These are phyloP conservation scores for Drosophila falleni DNA, from an alignment of 2,888 invertebrate species.

Conservation along the genomic window DNA sequence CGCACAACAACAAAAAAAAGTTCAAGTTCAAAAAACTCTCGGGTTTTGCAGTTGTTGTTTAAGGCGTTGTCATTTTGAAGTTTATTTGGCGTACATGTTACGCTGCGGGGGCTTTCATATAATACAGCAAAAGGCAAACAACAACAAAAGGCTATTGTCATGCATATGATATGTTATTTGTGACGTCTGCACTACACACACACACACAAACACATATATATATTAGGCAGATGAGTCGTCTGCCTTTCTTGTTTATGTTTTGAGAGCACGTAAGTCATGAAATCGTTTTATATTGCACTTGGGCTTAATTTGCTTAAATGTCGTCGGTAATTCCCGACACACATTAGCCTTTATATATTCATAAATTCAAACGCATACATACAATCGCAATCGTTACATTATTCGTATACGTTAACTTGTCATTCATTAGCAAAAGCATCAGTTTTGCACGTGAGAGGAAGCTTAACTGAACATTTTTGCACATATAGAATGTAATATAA, in stretches of 20 bases:
- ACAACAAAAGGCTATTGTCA: conserved; percentile 24
- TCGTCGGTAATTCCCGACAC: conserved; percentile 29
- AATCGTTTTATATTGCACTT: conserved; percentile 70
- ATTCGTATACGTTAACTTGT: conserved; percentile 15
- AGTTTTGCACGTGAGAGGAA: conserved; percentile 7
- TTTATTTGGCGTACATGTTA: conserved; percentile 59
- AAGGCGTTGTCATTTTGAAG: conserved; percentile 62
- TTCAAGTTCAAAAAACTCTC: conserved; percentile 63
- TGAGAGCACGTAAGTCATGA: conserved; percentile 44
- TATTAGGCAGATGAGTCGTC: conserved; percentile 24
- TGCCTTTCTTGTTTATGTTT: conserved; percentile 39
- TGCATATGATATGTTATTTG: conserved; percentile 30
- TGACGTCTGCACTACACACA: conserved; percentile 26
- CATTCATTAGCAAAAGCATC: conserved; percentile 33
- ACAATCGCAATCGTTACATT: background rate
- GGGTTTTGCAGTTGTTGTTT: conserved; percentile 25
- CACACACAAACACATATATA: background rate
- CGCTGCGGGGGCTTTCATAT: conserved; percentile 40
- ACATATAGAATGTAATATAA: conserved; percentile 2
- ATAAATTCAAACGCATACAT: conserved; percentile 12
- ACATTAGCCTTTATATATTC: conserved; percentile 39
- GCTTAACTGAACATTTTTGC: background rate
- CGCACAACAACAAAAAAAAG: conserved; percentile 24
- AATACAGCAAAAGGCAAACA: conserved; percentile 18
- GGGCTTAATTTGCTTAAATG: conserved; percentile 71